Evolutionary conservation across 2,797 vertebrate genomes (phyloP), one percentile per base, ranked within the genome.

Genomic region (Anniella stebbinsi): DNA sequence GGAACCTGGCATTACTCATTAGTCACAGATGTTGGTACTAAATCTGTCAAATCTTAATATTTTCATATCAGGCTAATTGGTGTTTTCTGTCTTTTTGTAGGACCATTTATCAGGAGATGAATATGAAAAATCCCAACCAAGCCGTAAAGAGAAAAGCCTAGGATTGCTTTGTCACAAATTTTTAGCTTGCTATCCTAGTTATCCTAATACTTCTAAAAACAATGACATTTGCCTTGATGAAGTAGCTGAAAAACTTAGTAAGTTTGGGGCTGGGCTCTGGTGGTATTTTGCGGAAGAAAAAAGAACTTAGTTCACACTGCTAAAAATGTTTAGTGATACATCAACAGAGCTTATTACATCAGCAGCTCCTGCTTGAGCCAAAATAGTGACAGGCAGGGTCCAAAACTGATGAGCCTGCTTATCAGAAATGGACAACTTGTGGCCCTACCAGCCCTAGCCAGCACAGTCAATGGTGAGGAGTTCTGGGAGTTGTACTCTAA

Each of bases 121-220:
- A 91, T 97, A 97, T 0, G 98, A 99, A 93, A 98, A 98, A 93
- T 96, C 97, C 48, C 98, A 98, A 95, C 98, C 97, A 4, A 98
- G 99, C 95, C 98, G 98, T 85, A 99, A 99, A 95, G 99, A 99
- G 93, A 99, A 99, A 95, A 99, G 99, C 92, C 97, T 99, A 4
- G 99, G 99, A 63, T 96, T 99, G 78, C 97, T 99, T 33, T 99
- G 99, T 92, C 98, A 98, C 89, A 99, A 98, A 87, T 99, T 99
- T 94, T 96, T 99, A 63, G 98, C 98, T 70, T 97, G 98, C 1
- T 99, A 99, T 88, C 98, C 98, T 13, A 97, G 98, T 88, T 98
- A 97, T 89, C 99, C 99, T 1, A 97, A 98, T 92, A 95, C 97
- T 30, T 97, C 96, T 18, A 93, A 98, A 86, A 98, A 97, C 94